These are phyloP conservation scores for Trinectes maculatus DNA, from an alignment of 2,113 vertebrate species.

Conservation along the genomic window DNA sequence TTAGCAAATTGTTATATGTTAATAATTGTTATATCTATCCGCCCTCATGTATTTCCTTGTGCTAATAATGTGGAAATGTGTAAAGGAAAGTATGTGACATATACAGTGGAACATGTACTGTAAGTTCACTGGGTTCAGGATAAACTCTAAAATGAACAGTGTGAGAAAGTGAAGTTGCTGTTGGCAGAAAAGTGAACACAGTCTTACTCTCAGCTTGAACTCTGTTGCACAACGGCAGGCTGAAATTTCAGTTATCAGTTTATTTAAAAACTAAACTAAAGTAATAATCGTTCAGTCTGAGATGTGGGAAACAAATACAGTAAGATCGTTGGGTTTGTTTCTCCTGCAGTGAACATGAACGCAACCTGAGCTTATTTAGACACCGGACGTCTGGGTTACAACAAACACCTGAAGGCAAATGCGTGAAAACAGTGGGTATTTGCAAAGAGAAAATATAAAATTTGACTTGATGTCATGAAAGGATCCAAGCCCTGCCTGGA, in stretches of 20 bases:
- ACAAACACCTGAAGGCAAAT: slow-evolving; percentile 2
- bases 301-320: slow-evolving; percentile 12
- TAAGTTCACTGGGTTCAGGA: not conserved
- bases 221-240: slow-evolving; percentile 4
- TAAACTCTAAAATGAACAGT: not conserved
- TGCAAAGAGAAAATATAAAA: not conserved
- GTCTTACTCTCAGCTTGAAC: slow-evolving; percentile 53
- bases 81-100: not conserved
- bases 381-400: not conserved
- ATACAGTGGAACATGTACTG: not conserved
- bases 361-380: slow-evolving; percentile 28
- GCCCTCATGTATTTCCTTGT: not conserved
- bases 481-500: no score
- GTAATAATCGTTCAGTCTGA: slow-evolving; percentile 11
- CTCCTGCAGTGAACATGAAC: slow-evolving; percentile 12
- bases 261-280: slow-evolving; percentile 39
- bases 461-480: no score
- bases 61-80: not conserved
- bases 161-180: slow-evolving; percentile 55
- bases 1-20: no score
- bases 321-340: not conserved
- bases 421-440: slow-evolving; percentile 22
- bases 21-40: not conserved
- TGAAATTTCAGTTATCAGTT: slow-evolving; percentile 57
- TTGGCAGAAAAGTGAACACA: slow-evolving; percentile 1